These are phyloP conservation scores for Andrena flavipes DNA, from an alignment of 2,888 invertebrate genomes.

Conservation along the genomic window DNA sequence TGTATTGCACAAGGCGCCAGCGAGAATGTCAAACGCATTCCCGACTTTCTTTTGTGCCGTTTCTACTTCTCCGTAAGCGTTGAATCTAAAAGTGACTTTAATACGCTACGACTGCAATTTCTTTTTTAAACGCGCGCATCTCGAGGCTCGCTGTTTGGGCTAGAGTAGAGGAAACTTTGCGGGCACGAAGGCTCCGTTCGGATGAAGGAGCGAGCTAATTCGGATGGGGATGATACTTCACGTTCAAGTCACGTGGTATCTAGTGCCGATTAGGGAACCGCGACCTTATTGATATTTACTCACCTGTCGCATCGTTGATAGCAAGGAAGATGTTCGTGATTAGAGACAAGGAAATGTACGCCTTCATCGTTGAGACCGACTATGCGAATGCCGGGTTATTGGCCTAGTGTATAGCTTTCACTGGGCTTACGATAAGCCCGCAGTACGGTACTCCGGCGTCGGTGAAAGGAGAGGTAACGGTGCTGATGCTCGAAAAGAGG, in stretches of 20 bases:
- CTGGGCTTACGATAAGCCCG: conserved; percentile 24
- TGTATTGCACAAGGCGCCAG: conserved; percentile 23
- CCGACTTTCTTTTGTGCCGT: conserved; percentile 13
- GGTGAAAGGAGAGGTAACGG: not conserved
- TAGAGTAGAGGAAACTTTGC: not conserved
- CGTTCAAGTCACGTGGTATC: not conserved
- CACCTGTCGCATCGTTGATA: conserved; percentile 23
- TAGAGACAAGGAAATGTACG: conserved; percentile 12
- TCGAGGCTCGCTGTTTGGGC: not conserved
- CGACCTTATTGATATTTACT: conserved; percentile 11
- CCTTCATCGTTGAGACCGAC: conserved; percentile 39
- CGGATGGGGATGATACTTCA: not conserved
- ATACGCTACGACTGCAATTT: not conserved
- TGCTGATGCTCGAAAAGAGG: conserved; percentile 12
- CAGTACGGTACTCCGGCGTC: conserved; percentile 21
- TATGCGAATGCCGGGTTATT: conserved; percentile 49
- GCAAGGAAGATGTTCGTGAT: conserved; percentile 24
- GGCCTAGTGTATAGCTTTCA: conserved; percentile 55
- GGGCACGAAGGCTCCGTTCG: not conserved
- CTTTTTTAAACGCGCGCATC: not conserved
- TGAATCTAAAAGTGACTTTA: not conserved
- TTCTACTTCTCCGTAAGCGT: too few relatives aligned
- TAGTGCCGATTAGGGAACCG: not conserved
- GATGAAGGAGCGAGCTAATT: not conserved
- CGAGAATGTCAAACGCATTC: conserved; percentile 50